Evolutionary conservation across 92 coral and sea anemone species (phyloP), one percentile per base, ranked within the genome.

Genomic region (Porites rus): DNA sequence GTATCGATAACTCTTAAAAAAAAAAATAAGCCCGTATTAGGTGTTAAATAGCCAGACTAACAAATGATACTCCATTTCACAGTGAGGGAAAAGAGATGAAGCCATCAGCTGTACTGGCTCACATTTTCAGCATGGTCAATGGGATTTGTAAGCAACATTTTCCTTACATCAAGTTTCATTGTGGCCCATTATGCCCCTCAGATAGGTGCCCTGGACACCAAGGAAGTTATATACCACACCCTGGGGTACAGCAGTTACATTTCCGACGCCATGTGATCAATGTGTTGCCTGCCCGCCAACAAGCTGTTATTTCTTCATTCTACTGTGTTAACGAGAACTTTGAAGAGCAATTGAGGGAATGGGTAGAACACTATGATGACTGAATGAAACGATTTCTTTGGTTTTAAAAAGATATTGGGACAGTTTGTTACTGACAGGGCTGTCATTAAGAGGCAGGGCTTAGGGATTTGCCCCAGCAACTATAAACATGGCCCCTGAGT

Each of bases 151-250:
- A 51, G 70, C 65, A 77, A 8, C 80, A 77, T 64, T 91, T 91
- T 52, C 91, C 83, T 68, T 82, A 70, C 71, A 77, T 82, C 51
- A 65, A 73, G 53, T 91, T 91, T 74, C 89, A 91, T 46, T 91
- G 93, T 87, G 93, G 93, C 1, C 93, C 93, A 24, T 85, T 71
- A 51, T 91, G 93, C 53, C 90, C 91, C 9, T 70, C 83, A 20
- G 28, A 53, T 24, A 74, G 61, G 59, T 91, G 94, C 65, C 91
- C 92, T 31, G 92, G 92, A 9, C 46, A 70, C 56, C 88, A 77
- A 65, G 91, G 54, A 51, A 85, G 75, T 38, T 54, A 62, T 59
- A 19, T 78, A 60, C 20, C 89, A 24, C 77, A 66, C 66, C 79
- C 73, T 65, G 75, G 88, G 72, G 91, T 79, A 56, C 91, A 53